Conservation (phyloP, 1,140 invertebrate genomes). For the Eciton burchellii region DNA sequence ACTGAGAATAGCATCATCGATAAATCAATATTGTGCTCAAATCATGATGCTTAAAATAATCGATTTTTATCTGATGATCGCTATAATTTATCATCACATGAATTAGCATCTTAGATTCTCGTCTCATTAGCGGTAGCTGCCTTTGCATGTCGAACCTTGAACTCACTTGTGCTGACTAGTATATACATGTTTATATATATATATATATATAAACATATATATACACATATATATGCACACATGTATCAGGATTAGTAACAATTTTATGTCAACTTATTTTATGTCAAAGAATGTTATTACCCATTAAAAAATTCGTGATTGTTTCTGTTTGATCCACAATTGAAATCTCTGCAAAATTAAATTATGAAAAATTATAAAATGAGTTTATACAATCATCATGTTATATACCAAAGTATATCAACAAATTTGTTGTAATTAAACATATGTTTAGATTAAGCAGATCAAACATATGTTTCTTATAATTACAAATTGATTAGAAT, state of each 20-base stretch:
- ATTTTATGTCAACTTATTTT: constrained; percentile 34
- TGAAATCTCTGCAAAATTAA: neutral
- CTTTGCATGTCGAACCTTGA: constrained; percentile 79
- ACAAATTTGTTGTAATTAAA: neutral
- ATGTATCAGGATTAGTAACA: constrained; percentile 34
- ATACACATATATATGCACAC: neutral
- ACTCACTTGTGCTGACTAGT: constrained; percentile 35
- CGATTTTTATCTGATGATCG: constrained; percentile 34
- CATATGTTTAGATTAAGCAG: no score
- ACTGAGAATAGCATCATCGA: neutral
- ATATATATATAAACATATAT: constrained; percentile 15
- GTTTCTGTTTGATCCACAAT: constrained; percentile 48
- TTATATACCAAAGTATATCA: constrained; percentile 12
- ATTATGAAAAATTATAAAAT: no score
- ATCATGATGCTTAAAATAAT: constrained; percentile 26
- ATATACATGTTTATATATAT: neutral
- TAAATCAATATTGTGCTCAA: constrained; percentile 18
- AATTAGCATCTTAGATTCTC: constrained; percentile 73
- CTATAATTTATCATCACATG: constrained; percentile 22
- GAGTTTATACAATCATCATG: neutral
- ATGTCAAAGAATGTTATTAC: constrained; percentile 19
- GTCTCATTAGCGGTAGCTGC: constrained; percentile 77
- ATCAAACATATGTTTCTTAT: neutral
- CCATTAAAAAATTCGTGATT: constrained; percentile 22
- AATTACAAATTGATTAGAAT: constrained; percentile 8